A percentile compares a stretch with the other conserved stretches of the same genome.
Evolutionary conservation across 2,797 vertebrate species (phyloP).

Genomic region (Danio jaintianensis): DNA sequence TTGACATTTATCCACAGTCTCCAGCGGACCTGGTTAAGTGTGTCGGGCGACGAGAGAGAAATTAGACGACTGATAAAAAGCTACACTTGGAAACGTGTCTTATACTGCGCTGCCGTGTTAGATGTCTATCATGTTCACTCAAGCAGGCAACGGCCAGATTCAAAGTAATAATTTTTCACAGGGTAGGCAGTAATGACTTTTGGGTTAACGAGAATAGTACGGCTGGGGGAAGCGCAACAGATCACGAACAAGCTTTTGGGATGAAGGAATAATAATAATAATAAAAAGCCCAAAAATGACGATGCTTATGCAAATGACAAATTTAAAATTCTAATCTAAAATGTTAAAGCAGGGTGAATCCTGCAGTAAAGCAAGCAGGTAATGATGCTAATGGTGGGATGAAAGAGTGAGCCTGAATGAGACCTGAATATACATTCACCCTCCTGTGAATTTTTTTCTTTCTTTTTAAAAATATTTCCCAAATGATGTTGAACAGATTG

Average conservation of each 20-base stretch:
- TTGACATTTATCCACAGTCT: conserved; percentile 68
- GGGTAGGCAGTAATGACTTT: conserved; percentile 26
- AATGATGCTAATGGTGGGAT: too few species aligned
- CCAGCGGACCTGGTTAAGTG: conserved; percentile 58
- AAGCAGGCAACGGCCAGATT: conserved; percentile 23
- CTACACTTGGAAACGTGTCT: conserved; percentile 20
- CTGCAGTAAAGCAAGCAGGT: not conserved
- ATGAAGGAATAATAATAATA: too few species aligned
- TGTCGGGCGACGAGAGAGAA: conserved; percentile 57
- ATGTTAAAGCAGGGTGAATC: conserved; percentile 30
- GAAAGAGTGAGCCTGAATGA: not conserved
- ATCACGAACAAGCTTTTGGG: conserved; percentile 13
- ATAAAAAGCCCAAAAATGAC: not conserved
- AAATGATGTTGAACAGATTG: too few species aligned
- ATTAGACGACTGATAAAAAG: conserved; percentile 50
- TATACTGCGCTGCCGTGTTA: conserved; percentile 12
- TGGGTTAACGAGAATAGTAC: conserved; percentile 8
- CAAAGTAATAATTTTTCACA: conserved; percentile 35
- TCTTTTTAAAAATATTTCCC: too few species aligned
- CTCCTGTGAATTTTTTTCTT: too few species aligned
- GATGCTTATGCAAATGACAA: not conserved
- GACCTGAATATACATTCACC: not conserved
- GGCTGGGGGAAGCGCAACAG: conserved; percentile 5
- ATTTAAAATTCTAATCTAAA: conserved; percentile 49
- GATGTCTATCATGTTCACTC: conserved; percentile 35